These are phyloP conservation scores for Spilosoma lubricipeda DNA, from an alignment of 2,888 invertebrate species.

Conservation along the genomic window DNA sequence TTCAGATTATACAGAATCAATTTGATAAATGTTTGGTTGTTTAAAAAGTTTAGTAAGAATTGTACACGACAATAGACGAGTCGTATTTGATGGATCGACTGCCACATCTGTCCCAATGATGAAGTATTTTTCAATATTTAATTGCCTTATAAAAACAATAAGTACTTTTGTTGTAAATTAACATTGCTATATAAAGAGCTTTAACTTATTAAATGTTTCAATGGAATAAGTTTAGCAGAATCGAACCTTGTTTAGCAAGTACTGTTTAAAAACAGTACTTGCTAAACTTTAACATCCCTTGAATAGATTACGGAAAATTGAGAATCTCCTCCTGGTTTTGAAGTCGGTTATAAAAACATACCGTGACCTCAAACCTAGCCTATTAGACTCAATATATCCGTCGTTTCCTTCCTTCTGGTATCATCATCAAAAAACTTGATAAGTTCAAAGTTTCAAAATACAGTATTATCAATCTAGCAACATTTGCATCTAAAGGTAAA, in stretches of 20 bases:
- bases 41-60: neutral
- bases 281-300: neutral
- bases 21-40: slow-evolving; percentile 4
- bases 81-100: neutral
- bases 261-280: neutral
- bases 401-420: no score
- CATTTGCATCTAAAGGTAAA: no score
- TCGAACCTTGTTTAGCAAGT: neutral
- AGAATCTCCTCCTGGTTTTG: no score
- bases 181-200: neutral
- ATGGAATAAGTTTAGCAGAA: neutral
- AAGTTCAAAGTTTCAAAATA: no score
- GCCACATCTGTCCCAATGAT: neutral
- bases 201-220: neutral
- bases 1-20: slow-evolving; percentile 15
- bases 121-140: neutral
- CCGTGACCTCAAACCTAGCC: no score
- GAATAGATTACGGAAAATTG: no score
- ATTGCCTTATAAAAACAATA: neutral
- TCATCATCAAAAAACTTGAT: no score
- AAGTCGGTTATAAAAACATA: no score
- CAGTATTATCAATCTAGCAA: no score
- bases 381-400: no score
- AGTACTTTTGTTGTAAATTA: neutral
- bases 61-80: neutral